Conservation (phyloP, 2,113 vertebrate genomes). For the Choloepus hoffmanni region DNA sequence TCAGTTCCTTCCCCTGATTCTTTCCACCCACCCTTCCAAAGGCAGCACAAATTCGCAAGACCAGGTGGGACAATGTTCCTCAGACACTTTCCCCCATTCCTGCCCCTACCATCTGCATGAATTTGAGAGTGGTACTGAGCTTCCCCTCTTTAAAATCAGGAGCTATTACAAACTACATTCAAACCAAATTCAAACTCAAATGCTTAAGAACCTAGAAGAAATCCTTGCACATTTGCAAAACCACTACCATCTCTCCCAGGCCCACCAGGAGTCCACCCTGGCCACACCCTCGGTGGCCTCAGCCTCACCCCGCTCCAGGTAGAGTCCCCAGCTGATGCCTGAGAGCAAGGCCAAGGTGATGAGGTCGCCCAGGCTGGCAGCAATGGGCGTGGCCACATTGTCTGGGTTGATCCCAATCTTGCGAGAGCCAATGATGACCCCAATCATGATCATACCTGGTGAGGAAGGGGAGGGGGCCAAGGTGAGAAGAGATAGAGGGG, state of each 20-base stretch:
- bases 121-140: background rate
- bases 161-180: background rate
- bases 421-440: slow-evolving; percentile 96
- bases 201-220: background rate
- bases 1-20: background rate
- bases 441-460: slow-evolving; percentile 98
- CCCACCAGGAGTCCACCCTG: background rate
- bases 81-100: background rate
- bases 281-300: background rate
- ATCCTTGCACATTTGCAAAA: background rate
- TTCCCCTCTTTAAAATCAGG: background rate
- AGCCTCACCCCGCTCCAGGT: slow-evolving; percentile 93
- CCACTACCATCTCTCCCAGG: background rate
- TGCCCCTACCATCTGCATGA: background rate
- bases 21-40: background rate
- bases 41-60: background rate
- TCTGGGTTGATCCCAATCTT: slow-evolving; percentile 99
- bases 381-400: slow-evolving; percentile 98
- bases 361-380: slow-evolving; percentile 97
- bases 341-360: slow-evolving; percentile 97
- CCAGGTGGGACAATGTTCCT: background rate
- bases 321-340: slow-evolving; percentile 97
- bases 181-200: background rate
- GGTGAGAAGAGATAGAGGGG: background rate
- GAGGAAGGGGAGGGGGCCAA: background rate